These are phyloP conservation scores for Chelidonichthys spinosus DNA, from an alignment of 2,797 vertebrate genomes.

Conservation along the genomic window DNA sequence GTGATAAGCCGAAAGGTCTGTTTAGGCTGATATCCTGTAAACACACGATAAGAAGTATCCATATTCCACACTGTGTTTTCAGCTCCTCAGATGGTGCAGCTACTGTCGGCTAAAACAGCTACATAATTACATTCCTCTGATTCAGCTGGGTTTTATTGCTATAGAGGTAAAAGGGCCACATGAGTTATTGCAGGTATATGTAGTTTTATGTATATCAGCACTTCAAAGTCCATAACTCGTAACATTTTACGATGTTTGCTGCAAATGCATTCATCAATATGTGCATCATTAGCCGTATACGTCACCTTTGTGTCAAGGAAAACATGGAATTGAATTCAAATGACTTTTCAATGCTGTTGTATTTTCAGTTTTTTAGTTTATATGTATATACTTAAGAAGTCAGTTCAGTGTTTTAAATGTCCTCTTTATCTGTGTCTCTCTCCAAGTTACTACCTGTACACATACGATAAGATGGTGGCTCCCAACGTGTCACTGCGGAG, in stretches of 20 bases:
- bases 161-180: constrained; percentile 11
- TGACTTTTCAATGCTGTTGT: neutral
- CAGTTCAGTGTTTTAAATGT: constrained; percentile 14
- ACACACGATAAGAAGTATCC: constrained; percentile 68
- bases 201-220: constrained; percentile 23
- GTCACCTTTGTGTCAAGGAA: neutral
- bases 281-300: neutral
- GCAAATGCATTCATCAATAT: neutral
- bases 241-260: constrained; percentile 30
- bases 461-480: constrained; percentile 97
- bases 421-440: constrained; percentile 10
- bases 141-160: constrained; percentile 29
- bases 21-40: constrained; percentile 66
- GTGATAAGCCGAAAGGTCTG: constrained; percentile 68
- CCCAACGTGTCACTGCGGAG: constrained; percentile 92
- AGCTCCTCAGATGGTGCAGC: constrained; percentile 28
- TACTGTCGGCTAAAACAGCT: constrained; percentile 26
- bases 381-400: neutral
- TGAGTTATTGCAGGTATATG: constrained; percentile 26
- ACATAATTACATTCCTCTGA: constrained; percentile 17
- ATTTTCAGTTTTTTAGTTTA: neutral
- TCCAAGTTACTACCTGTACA: constrained; percentile 95
- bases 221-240: constrained; percentile 28
- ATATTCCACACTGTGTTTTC: constrained; percentile 50
- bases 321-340: neutral